phyloP scores from a whole-genome alignment of 2,888 invertebrate species.

The Cosmorhoe ocellata region DNA sequence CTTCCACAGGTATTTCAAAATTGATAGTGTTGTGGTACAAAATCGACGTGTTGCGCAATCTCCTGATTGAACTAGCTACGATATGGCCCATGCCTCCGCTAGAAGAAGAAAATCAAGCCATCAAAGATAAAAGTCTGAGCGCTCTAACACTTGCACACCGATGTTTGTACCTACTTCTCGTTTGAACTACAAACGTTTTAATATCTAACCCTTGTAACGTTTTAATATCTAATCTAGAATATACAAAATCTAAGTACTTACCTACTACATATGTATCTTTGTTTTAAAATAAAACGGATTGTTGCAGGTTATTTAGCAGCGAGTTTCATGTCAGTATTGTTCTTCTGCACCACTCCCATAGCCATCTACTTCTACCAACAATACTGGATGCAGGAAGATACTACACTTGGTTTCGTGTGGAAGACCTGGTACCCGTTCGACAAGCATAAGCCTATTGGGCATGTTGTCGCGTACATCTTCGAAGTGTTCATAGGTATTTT shows the following conservation, averaged over 20 bases:
- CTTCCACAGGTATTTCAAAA: slow-evolving; percentile 57
- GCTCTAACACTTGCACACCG: slow-evolving; percentile 60
- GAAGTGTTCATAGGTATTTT: slow-evolving; percentile 73
- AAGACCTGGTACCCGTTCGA: slow-evolving; percentile 76
- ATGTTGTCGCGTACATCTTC: slow-evolving; percentile 65
- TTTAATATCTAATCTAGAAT: too few species aligned
- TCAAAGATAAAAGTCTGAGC: slow-evolving; percentile 60
- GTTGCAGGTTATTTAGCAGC: slow-evolving; percentile 65
- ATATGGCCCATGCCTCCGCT: slow-evolving; percentile 72
- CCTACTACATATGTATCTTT: too few species aligned
- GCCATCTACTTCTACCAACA: slow-evolving; percentile 53
- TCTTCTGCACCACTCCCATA: slow-evolving; percentile 70
- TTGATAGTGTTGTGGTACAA: slow-evolving; percentile 71
- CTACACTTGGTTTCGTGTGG: slow-evolving; percentile 67
- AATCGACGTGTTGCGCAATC: slow-evolving; percentile 59
- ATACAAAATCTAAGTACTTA: too few species aligned
- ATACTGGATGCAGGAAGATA: slow-evolving; percentile 46
- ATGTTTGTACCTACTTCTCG: too few species aligned
- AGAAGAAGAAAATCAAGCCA: slow-evolving; percentile 50
- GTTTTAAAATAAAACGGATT: too few species aligned
- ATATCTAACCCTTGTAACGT: too few species aligned
- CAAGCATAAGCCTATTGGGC: slow-evolving; percentile 59
- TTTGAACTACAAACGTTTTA: too few species aligned
- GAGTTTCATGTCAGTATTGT: slow-evolving; percentile 65
- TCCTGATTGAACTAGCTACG: slow-evolving; percentile 61